Evolutionary conservation across 2,888 invertebrate species (phyloP).

Genomic region (Cinara cedri): DNA sequence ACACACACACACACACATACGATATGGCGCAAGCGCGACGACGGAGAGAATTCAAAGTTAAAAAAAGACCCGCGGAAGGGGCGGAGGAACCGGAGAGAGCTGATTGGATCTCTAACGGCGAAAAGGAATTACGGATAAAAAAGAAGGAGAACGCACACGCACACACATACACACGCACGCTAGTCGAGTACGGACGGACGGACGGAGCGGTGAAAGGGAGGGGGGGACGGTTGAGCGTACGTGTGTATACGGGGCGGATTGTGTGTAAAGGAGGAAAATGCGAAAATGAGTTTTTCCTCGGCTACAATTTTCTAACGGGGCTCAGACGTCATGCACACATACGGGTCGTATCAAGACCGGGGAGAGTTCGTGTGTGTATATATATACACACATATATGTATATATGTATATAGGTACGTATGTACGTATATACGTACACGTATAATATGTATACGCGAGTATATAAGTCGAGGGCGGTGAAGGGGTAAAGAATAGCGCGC

Average conservation of each 20-base stretch:
- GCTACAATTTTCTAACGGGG: conserved; percentile 58
- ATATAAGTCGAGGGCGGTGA: conserved; percentile 1
- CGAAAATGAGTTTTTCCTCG: conserved; percentile 60
- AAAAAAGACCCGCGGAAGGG: conserved; percentile 52
- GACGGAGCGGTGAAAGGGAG: neutral
- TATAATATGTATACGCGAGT: neutral
- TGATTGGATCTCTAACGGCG: conserved; percentile 55
- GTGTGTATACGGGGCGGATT: conserved; percentile 22
- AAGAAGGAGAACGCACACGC: conserved; percentile 21
- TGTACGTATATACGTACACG: too few species aligned
- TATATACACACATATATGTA: too few species aligned
- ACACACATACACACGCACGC: conserved; percentile 8
- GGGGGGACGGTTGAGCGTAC: conserved; percentile 8
- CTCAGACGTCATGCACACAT: conserved; percentile 56
- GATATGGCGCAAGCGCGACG: neutral
- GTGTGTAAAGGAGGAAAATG: conserved; percentile 59
- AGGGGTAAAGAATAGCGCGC: conserved; percentile 33
- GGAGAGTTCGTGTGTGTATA: neutral
- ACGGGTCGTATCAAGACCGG: conserved; percentile 39
- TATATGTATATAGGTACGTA: too few species aligned
- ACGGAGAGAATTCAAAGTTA: conserved; percentile 48
- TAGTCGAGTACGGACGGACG: conserved; percentile 5
- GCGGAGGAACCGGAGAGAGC: conserved; percentile 49
- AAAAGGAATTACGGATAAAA: conserved; percentile 56
- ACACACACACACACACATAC: too few species aligned